These are phyloP conservation scores for Elgaria multicarinata DNA, from an alignment of 2,113 vertebrate species.

Conservation along the genomic window DNA sequence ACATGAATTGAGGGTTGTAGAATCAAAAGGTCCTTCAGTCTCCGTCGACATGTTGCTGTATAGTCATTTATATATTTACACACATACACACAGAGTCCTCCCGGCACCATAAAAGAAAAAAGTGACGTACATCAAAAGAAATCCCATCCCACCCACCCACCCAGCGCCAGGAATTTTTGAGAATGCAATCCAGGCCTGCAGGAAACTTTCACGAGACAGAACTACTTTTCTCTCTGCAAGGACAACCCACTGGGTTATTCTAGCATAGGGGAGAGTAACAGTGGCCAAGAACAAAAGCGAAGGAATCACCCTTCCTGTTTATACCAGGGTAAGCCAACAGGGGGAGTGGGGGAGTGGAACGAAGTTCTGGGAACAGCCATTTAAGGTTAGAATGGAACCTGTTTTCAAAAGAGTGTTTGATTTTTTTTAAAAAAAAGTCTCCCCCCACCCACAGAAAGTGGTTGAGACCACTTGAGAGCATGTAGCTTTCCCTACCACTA, in stretches of 20 bases:
- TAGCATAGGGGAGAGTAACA: background rate
- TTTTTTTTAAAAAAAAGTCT: background rate
- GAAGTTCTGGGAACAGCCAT: background rate
- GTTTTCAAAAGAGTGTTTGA: background rate
- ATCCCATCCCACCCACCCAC: background rate
- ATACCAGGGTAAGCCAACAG: background rate
- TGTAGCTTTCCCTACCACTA: too few relatives aligned
- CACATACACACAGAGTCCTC: background rate
- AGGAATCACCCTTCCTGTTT: background rate
- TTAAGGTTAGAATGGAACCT: background rate
- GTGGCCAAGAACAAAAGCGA: background rate
- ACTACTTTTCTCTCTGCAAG: background rate
- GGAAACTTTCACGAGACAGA: background rate
- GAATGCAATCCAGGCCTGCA: background rate
- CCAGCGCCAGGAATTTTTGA: background rate
- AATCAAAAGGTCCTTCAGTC: slow-evolving; percentile 3
- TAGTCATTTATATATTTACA: slow-evolving; percentile 10
- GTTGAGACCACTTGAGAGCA: background rate
- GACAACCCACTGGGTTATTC: background rate
- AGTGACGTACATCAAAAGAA: background rate
- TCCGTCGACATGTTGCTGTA: background rate
- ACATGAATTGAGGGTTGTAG: background rate
- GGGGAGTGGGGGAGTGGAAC: background rate
- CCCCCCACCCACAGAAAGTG: background rate
- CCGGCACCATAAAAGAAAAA: background rate